phyloP scores from a whole-genome alignment of 2,797 vertebrate species.

The Adrianichthys oophorus region DNA sequence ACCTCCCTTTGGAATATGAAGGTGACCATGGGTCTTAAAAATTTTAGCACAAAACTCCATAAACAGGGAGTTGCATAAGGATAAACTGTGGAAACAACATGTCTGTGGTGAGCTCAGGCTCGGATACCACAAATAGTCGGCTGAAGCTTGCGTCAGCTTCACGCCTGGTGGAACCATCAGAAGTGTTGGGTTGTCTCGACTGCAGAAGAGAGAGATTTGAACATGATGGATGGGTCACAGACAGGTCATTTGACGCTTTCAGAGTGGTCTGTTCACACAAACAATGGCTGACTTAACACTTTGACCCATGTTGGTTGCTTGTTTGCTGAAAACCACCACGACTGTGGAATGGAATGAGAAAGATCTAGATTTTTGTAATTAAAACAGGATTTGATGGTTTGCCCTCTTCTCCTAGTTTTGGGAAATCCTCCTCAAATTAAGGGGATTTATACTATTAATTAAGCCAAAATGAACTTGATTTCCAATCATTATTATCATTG shows the following conservation, averaged over 20 bases:
- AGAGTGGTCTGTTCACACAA: slow-evolving; percentile 7
- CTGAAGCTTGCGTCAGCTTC: slow-evolving; percentile 13
- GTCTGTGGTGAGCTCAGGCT: not conserved
- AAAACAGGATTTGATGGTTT: slow-evolving; percentile 34
- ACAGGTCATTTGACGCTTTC: slow-evolving; percentile 2
- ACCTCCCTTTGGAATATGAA: slow-evolving; percentile 4
- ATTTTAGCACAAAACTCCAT: slow-evolving; percentile 5
- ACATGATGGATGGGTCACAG: slow-evolving; percentile 6
- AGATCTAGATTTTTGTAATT: slow-evolving; percentile 27
- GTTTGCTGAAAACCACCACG: slow-evolving; percentile 20
- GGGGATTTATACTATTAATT: slow-evolving; percentile 25
- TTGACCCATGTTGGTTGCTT: slow-evolving; percentile 12
- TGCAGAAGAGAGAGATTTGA: slow-evolving; percentile 8
- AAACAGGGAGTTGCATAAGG: slow-evolving; percentile 6
- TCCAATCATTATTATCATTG: slow-evolving; percentile 42
- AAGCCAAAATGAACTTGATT: slow-evolving; percentile 19
- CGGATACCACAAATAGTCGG: not conserved
- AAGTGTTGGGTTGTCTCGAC: slow-evolving; percentile 14
- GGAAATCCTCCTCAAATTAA: slow-evolving; percentile 25
- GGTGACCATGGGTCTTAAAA: not conserved
- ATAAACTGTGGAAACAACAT: slow-evolving; percentile 20
- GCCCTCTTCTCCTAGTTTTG: slow-evolving; percentile 19
- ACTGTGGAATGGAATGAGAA: slow-evolving; percentile 25
- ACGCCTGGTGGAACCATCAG: slow-evolving; percentile 18
- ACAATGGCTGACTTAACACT: slow-evolving; percentile 11